Evolutionary conservation across 1,140 invertebrate genomes (phyloP).

Genomic region (honey bee (Apis mellifera)): DNA sequence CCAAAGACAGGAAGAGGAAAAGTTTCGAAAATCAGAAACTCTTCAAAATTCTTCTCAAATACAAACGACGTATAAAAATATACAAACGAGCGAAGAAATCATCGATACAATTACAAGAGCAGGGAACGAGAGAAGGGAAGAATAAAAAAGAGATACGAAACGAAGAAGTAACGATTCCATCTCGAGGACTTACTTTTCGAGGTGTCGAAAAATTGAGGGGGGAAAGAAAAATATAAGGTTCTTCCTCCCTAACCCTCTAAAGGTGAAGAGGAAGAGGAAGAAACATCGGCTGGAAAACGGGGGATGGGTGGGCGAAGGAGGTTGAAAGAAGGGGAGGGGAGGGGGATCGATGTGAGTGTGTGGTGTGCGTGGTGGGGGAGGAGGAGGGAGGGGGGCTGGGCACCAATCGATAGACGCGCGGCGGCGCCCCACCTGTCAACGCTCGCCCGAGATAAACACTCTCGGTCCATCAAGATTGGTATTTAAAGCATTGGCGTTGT

Average conservation of each 20-base stretch:
- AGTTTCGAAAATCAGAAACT: neutral
- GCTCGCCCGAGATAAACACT: constrained; percentile 63
- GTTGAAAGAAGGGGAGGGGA: constrained; percentile 23
- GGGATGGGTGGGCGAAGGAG: constrained; percentile 10
- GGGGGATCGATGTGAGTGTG: constrained; percentile 65
- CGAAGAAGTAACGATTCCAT: neutral
- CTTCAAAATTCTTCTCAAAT: neutral
- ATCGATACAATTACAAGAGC: neutral
- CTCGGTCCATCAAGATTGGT: constrained; percentile 52
- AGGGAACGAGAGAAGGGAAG: neutral
- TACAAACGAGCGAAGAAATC: constrained; percentile 26
- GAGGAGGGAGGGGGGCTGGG: constrained; percentile 60
- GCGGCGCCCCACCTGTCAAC: constrained; percentile 71
- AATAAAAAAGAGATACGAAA: neutral
- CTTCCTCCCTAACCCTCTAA: neutral
- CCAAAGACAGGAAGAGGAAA: neutral
- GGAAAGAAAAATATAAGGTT: constrained; percentile 26
- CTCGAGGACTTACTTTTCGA: no score
- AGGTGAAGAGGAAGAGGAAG: constrained; percentile 3
- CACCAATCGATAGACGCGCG: constrained; percentile 71
- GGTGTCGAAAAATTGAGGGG: constrained; percentile 1
- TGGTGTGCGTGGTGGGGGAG: constrained; percentile 61
- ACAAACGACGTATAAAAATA: no score
- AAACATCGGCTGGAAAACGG: constrained; percentile 8
- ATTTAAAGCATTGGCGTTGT: constrained; percentile 47